Base-by-base conservation (phyloP, 2,113 vertebrate species). In the Colossoma macropomum region DNA sequence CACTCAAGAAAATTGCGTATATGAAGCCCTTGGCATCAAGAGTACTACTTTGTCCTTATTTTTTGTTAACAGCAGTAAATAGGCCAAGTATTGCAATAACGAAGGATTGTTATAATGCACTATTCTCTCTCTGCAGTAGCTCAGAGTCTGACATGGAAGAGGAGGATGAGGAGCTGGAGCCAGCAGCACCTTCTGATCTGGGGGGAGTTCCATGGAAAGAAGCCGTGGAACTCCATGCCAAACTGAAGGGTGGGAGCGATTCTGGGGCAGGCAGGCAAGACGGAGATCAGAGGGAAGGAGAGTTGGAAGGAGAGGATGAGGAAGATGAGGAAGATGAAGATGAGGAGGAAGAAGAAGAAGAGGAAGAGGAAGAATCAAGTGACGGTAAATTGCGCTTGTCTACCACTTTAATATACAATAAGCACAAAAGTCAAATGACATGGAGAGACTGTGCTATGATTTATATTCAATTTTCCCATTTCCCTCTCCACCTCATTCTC, bases 141-240 rank as follows among this genome's bases (percentile, higher is more conserved):
- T 99, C 98, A 0, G 98, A 99, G 90, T 99, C 97, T 0, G 97
- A 99, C 87, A 99, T 97, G 96, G 96, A 96, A 59, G 96, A 96
- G 28, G 94, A 94, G 62, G 95, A 95, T 0, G 95, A 94, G 1
- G n/a, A 95, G 25, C 92, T 92, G 0, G 91, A 92, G 0, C 88
- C 89, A 1, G 91, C 86, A 9, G 87, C 89, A 52, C 89, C 95
- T 21, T 98, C 96, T 0, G 97, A 98, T 89, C 91, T 98, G 65
- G 97, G 97, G 0, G 97, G 97, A 0, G 96, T 97, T 28, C 96
- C 97, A 0, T 99, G 98, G 98, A 97, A 96, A 82, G 96, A 98
- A 88, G 97, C 96, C 0, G 97, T 97, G 19, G 92, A 96, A 88
- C 95, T 97, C 77, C 97, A 98, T 0, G 94, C 96, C 72, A 95